Percentiles rank a stretch among this genome's conserved stretches.
phyloP scores from a whole-genome alignment of 2,113 vertebrate genomes.

The Rhea americana region DNA sequence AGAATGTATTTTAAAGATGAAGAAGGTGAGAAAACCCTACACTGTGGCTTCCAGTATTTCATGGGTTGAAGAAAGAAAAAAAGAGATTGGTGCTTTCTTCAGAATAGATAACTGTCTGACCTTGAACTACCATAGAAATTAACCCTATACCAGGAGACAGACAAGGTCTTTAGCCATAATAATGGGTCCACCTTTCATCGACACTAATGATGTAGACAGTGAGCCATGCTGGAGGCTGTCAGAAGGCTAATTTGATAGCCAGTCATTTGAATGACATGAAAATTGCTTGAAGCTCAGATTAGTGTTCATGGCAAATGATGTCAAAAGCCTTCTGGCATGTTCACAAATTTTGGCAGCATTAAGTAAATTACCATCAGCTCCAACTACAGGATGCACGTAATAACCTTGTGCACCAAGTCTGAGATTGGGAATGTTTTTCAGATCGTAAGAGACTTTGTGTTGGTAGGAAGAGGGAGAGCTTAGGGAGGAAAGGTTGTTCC shows the following conservation, averaged over 20 bases:
- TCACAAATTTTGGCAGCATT: conserved; percentile 4
- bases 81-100: neutral
- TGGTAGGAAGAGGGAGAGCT: neutral
- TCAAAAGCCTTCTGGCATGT: conserved; percentile 3
- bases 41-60: neutral
- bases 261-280: neutral
- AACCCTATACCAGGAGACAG: conserved; percentile 1
- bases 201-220: neutral
- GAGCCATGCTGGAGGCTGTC: conserved; percentile 15
- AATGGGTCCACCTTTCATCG: conserved; percentile 38
- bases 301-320: neutral
- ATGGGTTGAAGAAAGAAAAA: neutral
- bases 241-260: conserved; percentile 15
- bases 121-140: neutral
- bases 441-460: neutral
- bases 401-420: neutral
- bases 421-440: neutral
- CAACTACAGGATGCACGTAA: neutral
- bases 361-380: neutral
- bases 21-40: neutral
- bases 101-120: neutral
- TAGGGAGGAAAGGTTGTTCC: neutral
- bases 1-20: neutral
- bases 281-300: conserved; percentile 16
- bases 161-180: neutral